Percentiles rank a stretch among this genome's conserved stretches.
These are phyloP conservation scores for Lycaon pictus DNA, from an alignment of 2,113 vertebrate species.

Conservation along the genomic window DNA sequence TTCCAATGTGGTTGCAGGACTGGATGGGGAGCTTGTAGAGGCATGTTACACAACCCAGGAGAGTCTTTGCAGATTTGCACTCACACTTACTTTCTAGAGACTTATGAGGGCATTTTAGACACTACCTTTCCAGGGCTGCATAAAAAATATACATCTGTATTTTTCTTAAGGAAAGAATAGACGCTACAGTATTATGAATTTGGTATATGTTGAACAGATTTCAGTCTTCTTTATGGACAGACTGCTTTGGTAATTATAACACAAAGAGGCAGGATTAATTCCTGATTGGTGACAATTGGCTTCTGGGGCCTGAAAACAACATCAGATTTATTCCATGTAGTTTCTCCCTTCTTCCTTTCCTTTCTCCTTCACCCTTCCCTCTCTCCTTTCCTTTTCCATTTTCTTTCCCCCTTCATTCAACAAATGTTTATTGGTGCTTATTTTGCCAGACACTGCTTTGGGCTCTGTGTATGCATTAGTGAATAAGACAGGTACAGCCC, in stretches of 20 bases:
- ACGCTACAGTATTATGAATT: not conserved
- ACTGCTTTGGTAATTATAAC: conserved; percentile 37
- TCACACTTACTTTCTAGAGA: conserved; percentile 62
- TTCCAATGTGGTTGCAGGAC: conserved; percentile 51
- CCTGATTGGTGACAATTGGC: not conserved
- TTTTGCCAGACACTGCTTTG: not conserved
- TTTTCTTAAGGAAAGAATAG: conserved; percentile 48
- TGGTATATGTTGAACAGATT: not conserved
- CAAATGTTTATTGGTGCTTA: not conserved
- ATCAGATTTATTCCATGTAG: not conserved
- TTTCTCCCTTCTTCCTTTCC: not conserved
- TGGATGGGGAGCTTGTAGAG: conserved; percentile 30
- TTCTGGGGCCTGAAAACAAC: not conserved
- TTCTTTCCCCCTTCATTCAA: not conserved
- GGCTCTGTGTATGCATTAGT: not conserved
- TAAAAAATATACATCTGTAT: conserved; percentile 34
- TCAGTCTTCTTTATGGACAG: not conserved
- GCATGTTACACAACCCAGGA: not conserved
- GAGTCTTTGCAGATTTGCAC: conserved; percentile 61
- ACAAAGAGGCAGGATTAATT: not conserved
- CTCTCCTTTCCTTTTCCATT: not conserved
- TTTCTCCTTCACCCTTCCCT: not conserved
- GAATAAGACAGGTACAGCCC: not conserved
- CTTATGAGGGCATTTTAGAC: conserved; percentile 66
- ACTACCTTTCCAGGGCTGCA: conserved; percentile 22